phyloP scores from a whole-genome alignment of 2,113 vertebrate genomes.

The Apteryx owenii region DNA sequence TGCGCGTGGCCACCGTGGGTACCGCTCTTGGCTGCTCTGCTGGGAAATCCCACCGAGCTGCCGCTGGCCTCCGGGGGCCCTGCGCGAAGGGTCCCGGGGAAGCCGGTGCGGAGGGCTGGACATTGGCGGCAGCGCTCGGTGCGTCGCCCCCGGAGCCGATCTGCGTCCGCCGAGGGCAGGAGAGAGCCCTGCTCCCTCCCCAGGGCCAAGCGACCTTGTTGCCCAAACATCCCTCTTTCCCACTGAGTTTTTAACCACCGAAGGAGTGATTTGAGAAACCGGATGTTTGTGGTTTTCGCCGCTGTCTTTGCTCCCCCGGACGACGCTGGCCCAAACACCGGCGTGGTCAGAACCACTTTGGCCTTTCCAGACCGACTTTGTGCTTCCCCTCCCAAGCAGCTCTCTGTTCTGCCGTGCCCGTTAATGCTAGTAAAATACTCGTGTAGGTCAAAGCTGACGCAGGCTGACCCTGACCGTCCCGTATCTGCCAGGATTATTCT shows the following conservation, averaged over 20 bases:
- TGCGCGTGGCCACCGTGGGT: too few relatives aligned
- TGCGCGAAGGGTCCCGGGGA: not conserved
- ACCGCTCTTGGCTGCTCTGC: not conserved
- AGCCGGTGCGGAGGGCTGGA: not conserved
- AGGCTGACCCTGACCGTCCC: not conserved
- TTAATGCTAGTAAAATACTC: not conserved
- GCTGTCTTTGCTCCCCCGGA: not conserved
- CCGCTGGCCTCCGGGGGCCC: not conserved
- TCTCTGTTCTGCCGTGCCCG: not conserved
- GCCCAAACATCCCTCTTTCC: not conserved
- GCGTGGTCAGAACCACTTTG: not conserved
- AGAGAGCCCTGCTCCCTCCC: not conserved
- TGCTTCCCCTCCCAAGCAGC: not conserved
- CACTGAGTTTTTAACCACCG: not conserved
- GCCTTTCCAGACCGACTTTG: not conserved
- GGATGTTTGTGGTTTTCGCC: not conserved
- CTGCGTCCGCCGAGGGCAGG: not conserved
- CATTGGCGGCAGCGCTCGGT: not conserved
- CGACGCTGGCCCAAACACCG: not conserved
- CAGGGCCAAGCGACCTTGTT: not conserved
- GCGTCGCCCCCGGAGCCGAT: not conserved
- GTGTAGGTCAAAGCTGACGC: not conserved
- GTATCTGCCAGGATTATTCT: not conserved
- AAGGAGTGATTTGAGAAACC: slow-evolving; percentile 39
- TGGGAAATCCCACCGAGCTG: not conserved